phyloP scores from a whole-genome alignment of 1,140 invertebrate genomes.

The Macrobrachium rosenbergii region DNA sequence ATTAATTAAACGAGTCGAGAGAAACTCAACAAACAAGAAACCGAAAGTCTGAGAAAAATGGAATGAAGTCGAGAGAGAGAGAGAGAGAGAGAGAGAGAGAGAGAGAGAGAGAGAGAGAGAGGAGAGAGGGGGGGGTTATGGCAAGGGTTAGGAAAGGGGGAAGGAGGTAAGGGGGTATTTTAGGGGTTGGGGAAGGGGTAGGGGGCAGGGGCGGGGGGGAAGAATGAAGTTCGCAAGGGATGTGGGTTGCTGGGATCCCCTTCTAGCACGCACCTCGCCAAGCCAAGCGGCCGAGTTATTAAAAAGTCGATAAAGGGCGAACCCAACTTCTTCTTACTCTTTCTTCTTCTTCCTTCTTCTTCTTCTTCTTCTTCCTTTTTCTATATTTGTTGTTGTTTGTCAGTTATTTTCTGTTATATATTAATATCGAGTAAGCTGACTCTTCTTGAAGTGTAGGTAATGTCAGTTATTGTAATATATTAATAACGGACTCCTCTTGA shows the following conservation, averaged over 20 bases:
- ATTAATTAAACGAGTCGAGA: too few species aligned
- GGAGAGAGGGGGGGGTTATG: background rate
- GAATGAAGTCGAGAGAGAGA: background rate
- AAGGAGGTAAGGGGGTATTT: background rate
- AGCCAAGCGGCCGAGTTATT: slow-evolving; percentile 17
- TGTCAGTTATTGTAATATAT: too few species aligned
- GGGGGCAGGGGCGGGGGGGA: background rate
- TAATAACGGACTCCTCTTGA: too few species aligned
- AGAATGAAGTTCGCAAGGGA: background rate
- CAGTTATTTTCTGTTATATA: background rate
- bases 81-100: slow-evolving; percentile 7
- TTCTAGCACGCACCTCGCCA: too few species aligned
- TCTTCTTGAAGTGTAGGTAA: too few species aligned
- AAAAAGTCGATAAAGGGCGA: slow-evolving; percentile 28
- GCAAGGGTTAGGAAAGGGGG: background rate
- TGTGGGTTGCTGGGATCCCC: background rate
- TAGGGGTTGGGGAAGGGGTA: background rate
- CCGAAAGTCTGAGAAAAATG: too few species aligned
- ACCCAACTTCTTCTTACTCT: background rate
- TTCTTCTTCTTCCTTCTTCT: background rate
- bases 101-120: background rate
- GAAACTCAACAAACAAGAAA: too few species aligned
- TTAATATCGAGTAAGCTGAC: too few species aligned
- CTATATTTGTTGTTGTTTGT: background rate
- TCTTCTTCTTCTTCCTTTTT: background rate